Evolutionary conservation across 2,113 vertebrate genomes (phyloP).

Genomic region (Meriones unguiculatus): DNA sequence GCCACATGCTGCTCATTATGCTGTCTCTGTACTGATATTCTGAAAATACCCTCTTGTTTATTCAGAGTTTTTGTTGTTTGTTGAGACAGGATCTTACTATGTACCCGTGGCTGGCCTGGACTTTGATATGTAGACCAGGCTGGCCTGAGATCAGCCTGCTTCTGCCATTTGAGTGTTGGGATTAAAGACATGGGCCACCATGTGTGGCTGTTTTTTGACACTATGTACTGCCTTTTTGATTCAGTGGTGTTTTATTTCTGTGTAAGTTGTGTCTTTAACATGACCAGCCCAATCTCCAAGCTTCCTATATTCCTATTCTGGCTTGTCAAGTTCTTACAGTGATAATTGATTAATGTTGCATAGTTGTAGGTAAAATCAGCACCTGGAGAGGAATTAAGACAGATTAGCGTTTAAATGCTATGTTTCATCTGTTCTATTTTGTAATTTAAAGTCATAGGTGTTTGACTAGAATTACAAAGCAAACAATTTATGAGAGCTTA

Average conservation of each 20-base stretch:
- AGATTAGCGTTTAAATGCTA: constrained; percentile 8
- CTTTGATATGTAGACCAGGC: neutral
- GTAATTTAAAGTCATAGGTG: neutral
- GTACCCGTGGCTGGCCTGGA: neutral
- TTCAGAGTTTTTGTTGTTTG: neutral
- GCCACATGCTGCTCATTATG: neutral
- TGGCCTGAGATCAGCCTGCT: neutral
- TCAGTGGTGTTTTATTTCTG: neutral
- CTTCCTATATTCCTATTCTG: neutral
- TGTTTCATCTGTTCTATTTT: neutral
- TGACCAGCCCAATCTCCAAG: neutral
- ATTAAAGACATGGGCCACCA: neutral
- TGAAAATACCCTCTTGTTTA: neutral
- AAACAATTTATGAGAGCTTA: neutral
- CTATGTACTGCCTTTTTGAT: neutral
- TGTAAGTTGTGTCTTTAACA: neutral
- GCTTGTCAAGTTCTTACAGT: neutral
- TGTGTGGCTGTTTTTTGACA: neutral
- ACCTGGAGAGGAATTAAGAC: neutral
- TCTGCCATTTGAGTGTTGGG: neutral
- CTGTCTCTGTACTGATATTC: neutral
- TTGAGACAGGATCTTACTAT: neutral
- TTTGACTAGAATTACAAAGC: neutral
- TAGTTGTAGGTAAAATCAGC: neutral
- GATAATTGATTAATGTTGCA: constrained; percentile 30